Evolutionary conservation across 1,140 invertebrate species (phyloP).

Genomic region (Triops longicaudatus): DNA sequence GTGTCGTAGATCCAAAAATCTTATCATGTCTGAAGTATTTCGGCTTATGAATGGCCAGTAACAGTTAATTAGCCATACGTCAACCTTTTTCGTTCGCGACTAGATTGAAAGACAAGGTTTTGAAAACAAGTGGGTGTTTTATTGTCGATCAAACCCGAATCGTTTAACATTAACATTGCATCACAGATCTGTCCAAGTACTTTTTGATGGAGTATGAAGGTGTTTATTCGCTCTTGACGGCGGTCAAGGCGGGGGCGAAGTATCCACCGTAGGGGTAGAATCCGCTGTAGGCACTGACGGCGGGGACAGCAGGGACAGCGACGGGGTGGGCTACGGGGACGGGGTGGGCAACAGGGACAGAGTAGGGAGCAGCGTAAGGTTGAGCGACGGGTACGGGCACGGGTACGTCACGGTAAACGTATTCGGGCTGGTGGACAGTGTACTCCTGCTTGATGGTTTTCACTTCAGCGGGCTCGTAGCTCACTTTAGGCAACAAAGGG

Average conservation of each 20-base stretch:
- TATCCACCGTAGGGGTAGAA: background rate
- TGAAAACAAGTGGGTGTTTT: background rate
- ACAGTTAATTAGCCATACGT: too few species aligned
- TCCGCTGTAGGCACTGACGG: background rate
- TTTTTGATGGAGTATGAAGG: background rate
- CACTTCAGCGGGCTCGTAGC: constrained; percentile 34
- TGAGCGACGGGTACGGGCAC: constrained; percentile 34
- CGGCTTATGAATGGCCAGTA: too few species aligned
- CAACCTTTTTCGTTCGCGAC: too few species aligned
- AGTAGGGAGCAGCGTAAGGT: constrained; percentile 33
- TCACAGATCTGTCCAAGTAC: background rate
- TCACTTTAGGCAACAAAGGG: constrained; percentile 34
- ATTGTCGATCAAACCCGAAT: background rate
- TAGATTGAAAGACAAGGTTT: too few species aligned
- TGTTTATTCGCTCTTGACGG: background rate
- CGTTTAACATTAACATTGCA: background rate
- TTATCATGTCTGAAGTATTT: too few species aligned
- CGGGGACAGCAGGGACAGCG: background rate
- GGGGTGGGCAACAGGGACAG: constrained; percentile 23
- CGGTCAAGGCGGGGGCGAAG: background rate
- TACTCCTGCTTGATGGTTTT: constrained; percentile 35
- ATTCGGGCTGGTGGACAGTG: constrained; percentile 34
- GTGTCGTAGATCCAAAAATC: too few species aligned
- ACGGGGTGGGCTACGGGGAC: background rate
- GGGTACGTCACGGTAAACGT: constrained; percentile 33